These are phyloP conservation scores for Crenuchus spilurus DNA, from an alignment of 2,797 vertebrate species.

Conservation along the genomic window DNA sequence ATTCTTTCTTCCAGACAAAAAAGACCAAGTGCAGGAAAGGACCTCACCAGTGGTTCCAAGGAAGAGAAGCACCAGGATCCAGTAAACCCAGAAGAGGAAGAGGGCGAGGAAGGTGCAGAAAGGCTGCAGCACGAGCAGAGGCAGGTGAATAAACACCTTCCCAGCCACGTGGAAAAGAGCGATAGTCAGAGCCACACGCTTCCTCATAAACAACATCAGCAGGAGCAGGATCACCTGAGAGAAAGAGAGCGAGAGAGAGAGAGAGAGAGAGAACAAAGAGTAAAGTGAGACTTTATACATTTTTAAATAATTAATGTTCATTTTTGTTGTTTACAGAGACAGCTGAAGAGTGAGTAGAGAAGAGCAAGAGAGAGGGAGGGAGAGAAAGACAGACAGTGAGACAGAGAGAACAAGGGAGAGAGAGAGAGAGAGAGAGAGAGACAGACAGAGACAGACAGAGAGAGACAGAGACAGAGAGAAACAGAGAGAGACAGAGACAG, in stretches of 20 bases:
- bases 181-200: constrained; percentile 92
- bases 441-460: not conserved
- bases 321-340: no score
- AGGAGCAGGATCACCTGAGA: constrained; percentile 88
- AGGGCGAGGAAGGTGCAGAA: constrained; percentile 95
- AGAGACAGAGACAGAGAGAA: not conserved
- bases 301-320: no score
- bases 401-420: not conserved
- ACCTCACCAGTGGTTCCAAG: constrained; percentile 90
- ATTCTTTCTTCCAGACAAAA: not conserved
- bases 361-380: not conserved
- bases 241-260: not conserved
- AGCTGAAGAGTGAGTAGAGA: constrained; percentile 66
- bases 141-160: constrained; percentile 95
- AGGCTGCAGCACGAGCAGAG: constrained; percentile 92
- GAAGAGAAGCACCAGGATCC: constrained; percentile 93
- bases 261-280: no score
- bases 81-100: constrained; percentile 93
- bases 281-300: no score
- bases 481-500: not conserved
- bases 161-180: constrained; percentile 96
- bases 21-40: no score
- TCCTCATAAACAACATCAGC: constrained; percentile 95
- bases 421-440: not conserved
- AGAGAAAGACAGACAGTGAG: not conserved